Evolutionary conservation across 2,888 invertebrate species (phyloP), one percentile per base, ranked within the genome.

Genomic region (Leucoma salicis): DNA sequence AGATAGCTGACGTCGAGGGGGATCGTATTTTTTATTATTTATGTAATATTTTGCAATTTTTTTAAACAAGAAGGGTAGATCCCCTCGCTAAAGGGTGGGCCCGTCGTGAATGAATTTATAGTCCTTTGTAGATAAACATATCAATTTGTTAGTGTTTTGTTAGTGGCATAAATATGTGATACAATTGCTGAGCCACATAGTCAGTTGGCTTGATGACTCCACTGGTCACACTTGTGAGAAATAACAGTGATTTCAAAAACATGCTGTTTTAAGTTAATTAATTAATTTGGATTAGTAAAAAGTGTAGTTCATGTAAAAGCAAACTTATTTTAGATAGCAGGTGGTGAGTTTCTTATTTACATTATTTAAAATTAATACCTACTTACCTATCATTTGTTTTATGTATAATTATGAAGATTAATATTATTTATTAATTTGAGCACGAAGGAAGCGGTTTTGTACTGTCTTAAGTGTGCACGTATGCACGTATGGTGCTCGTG

Each of bases 81-180:
- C 87, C 89, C 87, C 73, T 79, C 61, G 61, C 74, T 81, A 88
- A 89, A 89, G 89, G 89, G 89, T 88, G 87, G 83, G 86, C 80
- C 63, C 51, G 62, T 47, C 42, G 60, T 79, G 82, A 84, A 86
- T 87, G 86, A 86, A 78, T 86, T 88, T 88, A 85, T 86, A 78
- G 83, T 79, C 70, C 79, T 80, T 74, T 82, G 85, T 86, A 88
- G 88, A 88, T 88, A 88, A 88, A 88, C 88, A 88, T 87, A 88
- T 88, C 88, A 88, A 88, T 88, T 88, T 88, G 88, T 88, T 85
- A 76, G 82, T 84, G 84, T 82, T 87, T 87, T 87, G 88, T 87
- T 78, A 76, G 75, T 61, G 63, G 66, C 74, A 72, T 78, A 78
- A 81, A 78, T 84, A 82, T 81, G 77, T 81, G 78, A 67, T 80